A percentile compares a stretch with the other conserved stretches of the same genome.
These are phyloP conservation scores for Leptopilina drosophilae DNA, from an alignment of 2,888 invertebrate species.

Conservation along the genomic window DNA sequence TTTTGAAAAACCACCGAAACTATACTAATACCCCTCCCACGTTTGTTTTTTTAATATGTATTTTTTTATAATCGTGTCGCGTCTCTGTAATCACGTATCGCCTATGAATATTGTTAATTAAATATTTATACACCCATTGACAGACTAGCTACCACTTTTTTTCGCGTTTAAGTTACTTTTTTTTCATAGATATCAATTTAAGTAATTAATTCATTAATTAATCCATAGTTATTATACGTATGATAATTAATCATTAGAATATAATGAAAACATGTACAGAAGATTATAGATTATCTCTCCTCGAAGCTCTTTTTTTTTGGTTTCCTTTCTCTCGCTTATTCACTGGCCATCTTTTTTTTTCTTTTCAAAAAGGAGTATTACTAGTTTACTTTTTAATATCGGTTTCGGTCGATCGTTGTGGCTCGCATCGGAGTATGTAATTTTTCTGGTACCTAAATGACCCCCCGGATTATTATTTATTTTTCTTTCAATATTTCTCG, in stretches of 20 bases:
- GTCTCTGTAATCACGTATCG: slow-evolving; percentile 51
- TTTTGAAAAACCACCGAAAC: slow-evolving; percentile 45
- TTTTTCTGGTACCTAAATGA: slow-evolving; percentile 28
- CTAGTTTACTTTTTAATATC: slow-evolving; percentile 45
- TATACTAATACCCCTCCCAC: slow-evolving; percentile 42
- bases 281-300: slow-evolving; percentile 73
- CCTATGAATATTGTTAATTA: slow-evolving; percentile 70
- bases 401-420: slow-evolving; percentile 58
- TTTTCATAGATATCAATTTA: slow-evolving; percentile 73
- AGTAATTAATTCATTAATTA: slow-evolving; percentile 72
- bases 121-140: slow-evolving; percentile 76
- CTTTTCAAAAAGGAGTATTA: slow-evolving; percentile 45
- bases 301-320: slow-evolving; percentile 47
- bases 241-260: slow-evolving; percentile 75
- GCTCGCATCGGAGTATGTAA: slow-evolving; percentile 32
- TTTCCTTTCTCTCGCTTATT: slow-evolving; percentile 47
- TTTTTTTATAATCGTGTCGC: slow-evolving; percentile 43
- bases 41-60: slow-evolving; percentile 45
- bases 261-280: slow-evolving; percentile 76
- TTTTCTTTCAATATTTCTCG: slow-evolving; percentile 36
- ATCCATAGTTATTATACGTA: slow-evolving; percentile 75
- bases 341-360: slow-evolving; percentile 42
- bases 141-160: slow-evolving; percentile 75
- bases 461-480: slow-evolving; percentile 29
- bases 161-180: slow-evolving; percentile 71